Evolutionary conservation across 35 echinoderm and acorn worm genomes (phyloP).

Genomic region (Apostichopus parvimensis): DNA sequence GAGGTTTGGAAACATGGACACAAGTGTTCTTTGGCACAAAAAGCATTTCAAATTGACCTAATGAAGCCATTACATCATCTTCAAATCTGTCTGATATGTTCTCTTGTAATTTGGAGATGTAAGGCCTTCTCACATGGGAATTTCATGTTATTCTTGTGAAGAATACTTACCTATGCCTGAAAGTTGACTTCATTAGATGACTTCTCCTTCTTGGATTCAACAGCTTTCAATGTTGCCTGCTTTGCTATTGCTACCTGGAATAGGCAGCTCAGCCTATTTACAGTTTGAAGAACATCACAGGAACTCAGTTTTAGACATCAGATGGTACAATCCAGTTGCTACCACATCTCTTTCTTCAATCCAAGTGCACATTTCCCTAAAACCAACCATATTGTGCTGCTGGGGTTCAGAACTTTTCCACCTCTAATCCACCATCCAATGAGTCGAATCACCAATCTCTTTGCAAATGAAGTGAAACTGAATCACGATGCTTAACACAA

Average conservation of each 20-base stretch:
- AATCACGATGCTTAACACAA: too few species aligned
- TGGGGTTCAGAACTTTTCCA: background rate
- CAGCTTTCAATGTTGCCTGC: background rate
- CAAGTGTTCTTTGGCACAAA: background rate
- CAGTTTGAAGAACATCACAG: conserved; percentile 22
- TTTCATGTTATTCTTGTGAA: background rate
- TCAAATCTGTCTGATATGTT: background rate
- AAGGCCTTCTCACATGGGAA: background rate
- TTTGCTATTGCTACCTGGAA: background rate
- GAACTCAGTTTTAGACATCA: background rate
- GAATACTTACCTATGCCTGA: background rate
- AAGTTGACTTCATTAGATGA: background rate
- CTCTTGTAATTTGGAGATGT: background rate
- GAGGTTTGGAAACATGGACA: background rate
- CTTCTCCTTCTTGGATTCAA: background rate
- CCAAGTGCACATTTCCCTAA: conserved; percentile 34
- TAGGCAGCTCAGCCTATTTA: conserved; percentile 8
- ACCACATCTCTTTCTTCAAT: conserved; percentile 11
- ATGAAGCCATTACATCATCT: conserved; percentile 35
- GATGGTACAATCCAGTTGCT: conserved; percentile 16
- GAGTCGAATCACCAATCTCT: too few species aligned
- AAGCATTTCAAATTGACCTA: background rate
- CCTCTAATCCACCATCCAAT: too few species aligned
- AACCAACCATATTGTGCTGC: conserved; percentile 19
- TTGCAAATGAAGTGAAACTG: too few species aligned